Percentiles rank a stretch among this genome's conserved stretches.
phyloP scores from a whole-genome alignment of 2,113 vertebrate species.

The Lycaon pictus region DNA sequence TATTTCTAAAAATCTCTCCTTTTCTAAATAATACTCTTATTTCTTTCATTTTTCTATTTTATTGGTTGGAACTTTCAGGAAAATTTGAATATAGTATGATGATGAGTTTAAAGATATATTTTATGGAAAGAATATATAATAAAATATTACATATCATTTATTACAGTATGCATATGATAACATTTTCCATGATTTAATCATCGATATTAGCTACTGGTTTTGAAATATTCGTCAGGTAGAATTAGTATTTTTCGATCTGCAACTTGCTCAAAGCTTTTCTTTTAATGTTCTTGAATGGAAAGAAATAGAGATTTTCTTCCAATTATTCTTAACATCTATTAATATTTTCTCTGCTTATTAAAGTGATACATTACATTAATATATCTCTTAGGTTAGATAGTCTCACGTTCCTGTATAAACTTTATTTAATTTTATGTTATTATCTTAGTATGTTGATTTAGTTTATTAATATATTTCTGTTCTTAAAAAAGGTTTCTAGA shows the following conservation, averaged over 20 bases:
- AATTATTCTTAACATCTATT: constrained; percentile 31
- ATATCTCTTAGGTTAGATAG: background rate
- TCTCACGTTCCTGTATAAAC: background rate
- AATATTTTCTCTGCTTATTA: constrained; percentile 57
- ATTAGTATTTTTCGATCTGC: background rate
- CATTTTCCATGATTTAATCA: background rate
- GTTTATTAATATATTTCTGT: constrained; percentile 57
- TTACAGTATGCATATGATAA: background rate
- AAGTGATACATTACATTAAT: constrained; percentile 48
- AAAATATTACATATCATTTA: background rate
- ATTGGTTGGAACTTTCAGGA: background rate
- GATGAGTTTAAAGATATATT: background rate
- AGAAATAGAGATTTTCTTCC: background rate
- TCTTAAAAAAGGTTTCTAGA: constrained; percentile 38
- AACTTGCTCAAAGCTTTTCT: background rate
- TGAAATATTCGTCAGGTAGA: background rate
- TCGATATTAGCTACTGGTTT: background rate
- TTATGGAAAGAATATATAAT: background rate
- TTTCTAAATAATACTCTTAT: background rate
- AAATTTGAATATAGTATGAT: background rate
- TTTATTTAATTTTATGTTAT: constrained; percentile 27
- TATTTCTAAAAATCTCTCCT: background rate
- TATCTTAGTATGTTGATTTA: constrained; percentile 38
- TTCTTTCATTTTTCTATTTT: background rate
- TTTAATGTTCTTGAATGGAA: background rate